These are phyloP conservation scores for Nothocercus nigrocapillus DNA, from an alignment of 2,113 vertebrate species.

Conservation along the genomic window DNA sequence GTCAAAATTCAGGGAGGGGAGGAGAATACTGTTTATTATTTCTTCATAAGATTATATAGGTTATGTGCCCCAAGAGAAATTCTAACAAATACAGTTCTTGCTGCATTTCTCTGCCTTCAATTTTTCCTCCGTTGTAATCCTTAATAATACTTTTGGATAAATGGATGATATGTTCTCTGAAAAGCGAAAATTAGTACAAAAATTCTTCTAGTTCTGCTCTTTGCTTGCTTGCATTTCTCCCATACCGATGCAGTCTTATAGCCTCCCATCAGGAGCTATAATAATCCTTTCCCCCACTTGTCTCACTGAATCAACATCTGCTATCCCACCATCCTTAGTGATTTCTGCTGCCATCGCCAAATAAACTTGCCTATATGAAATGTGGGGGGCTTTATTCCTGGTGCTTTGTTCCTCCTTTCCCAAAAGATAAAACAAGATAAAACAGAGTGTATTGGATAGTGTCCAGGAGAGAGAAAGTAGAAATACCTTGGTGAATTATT, in stretches of 20 bases:
- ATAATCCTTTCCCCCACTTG: neutral
- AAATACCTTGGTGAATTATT: neutral
- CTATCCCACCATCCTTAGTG: neutral
- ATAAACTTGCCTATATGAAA: neutral
- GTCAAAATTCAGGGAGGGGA: neutral
- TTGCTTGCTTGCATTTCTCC: neutral
- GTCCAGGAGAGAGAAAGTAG: neutral
- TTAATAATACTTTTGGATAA: slow-evolving; percentile 12
- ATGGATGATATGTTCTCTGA: neutral
- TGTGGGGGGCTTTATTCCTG: neutral
- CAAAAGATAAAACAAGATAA: neutral
- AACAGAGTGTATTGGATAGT: neutral
- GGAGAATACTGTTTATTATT: neutral
- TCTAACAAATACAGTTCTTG: neutral
- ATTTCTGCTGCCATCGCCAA: neutral
- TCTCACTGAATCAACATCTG: neutral
- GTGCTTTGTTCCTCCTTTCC: neutral
- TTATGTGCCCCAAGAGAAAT: neutral
- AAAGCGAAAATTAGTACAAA: neutral
- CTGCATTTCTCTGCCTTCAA: neutral
- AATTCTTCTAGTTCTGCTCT: neutral
- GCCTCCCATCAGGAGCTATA: neutral
- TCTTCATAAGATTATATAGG: neutral
- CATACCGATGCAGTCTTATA: neutral
- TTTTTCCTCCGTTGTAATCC: neutral